A percentile compares a stretch with the other conserved stretches of the same genome.
Conservation (phyloP, 2,113 vertebrate species). For the Centropus unirufus region DNA sequence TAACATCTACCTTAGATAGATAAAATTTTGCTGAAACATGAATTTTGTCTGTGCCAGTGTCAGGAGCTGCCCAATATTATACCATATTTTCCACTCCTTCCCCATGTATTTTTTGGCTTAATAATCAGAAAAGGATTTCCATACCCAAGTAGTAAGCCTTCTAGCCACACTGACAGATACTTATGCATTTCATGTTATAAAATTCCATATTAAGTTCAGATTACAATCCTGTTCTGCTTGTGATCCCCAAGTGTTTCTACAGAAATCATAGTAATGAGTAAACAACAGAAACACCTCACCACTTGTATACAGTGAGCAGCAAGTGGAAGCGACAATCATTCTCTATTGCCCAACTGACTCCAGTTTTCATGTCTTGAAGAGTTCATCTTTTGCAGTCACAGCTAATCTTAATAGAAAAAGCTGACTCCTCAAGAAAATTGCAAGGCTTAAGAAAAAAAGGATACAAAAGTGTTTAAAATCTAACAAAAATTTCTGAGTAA, state of each 20-base stretch:
- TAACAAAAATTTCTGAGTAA: neutral
- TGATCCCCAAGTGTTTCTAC: neutral
- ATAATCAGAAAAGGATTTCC: neutral
- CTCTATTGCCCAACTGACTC: neutral
- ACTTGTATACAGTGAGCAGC: neutral
- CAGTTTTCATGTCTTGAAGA: neutral
- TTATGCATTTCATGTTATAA: neutral
- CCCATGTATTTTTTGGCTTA: neutral
- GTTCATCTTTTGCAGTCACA: constrained; percentile 12
- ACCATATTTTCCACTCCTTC: neutral
- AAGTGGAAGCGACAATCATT: neutral
- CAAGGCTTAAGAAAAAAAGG: neutral
- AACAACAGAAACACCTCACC: neutral
- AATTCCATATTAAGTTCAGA: neutral
- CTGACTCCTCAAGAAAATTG: neutral
- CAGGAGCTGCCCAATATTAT: neutral
- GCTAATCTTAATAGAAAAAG: neutral
- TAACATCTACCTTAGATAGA: neutral
- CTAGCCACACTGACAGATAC: neutral
- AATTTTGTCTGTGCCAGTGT: neutral
- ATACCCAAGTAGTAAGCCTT: neutral
- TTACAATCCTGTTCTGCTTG: neutral
- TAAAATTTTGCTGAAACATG: neutral
- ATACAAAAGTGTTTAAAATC: neutral
- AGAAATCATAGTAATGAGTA: neutral